Conservation (phyloP, 1,140 invertebrate species). For the Anoplolepis gracilipes region DNA sequence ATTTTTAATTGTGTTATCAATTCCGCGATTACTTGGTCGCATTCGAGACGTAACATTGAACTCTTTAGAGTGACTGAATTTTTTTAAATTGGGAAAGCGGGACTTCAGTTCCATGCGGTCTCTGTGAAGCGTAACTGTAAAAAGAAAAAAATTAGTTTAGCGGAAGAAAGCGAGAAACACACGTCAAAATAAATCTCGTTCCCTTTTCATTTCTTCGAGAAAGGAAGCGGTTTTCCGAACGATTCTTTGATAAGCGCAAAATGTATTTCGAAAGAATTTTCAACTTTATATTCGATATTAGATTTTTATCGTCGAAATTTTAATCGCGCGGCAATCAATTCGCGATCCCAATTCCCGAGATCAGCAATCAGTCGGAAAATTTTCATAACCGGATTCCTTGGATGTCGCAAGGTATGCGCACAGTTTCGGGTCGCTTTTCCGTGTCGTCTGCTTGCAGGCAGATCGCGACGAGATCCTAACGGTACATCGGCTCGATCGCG, state of each 20-base stretch:
- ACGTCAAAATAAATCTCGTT: neutral
- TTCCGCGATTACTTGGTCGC: conserved; percentile 26
- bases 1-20: conserved; percentile 65
- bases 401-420: neutral
- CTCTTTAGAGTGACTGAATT: neutral
- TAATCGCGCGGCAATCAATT: neutral
- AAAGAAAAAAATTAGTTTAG: neutral
- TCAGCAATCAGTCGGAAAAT: neutral
- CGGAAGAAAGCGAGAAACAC: no score
- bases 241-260: neutral
- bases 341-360: neutral
- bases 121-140: no score
- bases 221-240: neutral
- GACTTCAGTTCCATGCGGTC: neutral
- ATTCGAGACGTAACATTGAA: neutral
- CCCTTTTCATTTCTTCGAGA: neutral
- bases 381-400: neutral
- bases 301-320: conserved; percentile 3
- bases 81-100: neutral
- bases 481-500: conserved; percentile 70
- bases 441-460: conserved; percentile 65
- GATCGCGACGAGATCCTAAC: conserved; percentile 75
- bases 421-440: conserved; percentile 41
- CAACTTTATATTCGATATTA: neutral
- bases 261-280: neutral